A percentile compares a stretch with the other conserved stretches of the same genome.
phyloP scores from a whole-genome alignment of 2,797 vertebrate genomes.

The Mus caroli region DNA sequence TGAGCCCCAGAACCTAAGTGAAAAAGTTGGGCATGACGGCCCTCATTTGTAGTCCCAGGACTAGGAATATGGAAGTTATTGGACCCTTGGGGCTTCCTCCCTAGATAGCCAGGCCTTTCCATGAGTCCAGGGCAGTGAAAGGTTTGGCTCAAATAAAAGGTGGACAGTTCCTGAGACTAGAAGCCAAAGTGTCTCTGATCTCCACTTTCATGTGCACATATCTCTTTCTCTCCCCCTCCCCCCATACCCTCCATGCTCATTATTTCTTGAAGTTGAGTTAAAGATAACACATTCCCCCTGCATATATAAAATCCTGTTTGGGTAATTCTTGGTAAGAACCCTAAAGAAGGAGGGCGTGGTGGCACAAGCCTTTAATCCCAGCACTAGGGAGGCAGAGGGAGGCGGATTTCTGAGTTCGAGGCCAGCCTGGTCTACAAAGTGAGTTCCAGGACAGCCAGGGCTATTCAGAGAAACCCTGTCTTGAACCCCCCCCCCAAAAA shows the following conservation, averaged over 20 bases:
- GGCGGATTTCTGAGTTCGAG: too few relatives aligned
- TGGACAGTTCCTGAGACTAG: not conserved
- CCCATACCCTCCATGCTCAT: too few relatives aligned
- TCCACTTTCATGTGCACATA: not conserved
- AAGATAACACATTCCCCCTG: not conserved
- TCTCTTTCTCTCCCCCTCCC: rapidly evolving
- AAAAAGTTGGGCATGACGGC: not conserved
- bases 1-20: too few relatives aligned
- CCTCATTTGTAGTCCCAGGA: too few relatives aligned
- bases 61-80: not conserved
- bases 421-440: too few relatives aligned
- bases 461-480: too few relatives aligned
- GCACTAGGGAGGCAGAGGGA: too few relatives aligned
- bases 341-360: too few relatives aligned
- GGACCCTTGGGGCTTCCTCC: not conserved
- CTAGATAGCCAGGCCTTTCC: not conserved
- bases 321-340: not conserved
- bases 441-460: too few relatives aligned
- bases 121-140: not conserved
- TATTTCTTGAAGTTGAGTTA: not conserved
- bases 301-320: not conserved
- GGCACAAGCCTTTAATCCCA: too few relatives aligned
- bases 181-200: not conserved
- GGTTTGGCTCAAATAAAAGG: not conserved
- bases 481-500: too few relatives aligned